These are phyloP conservation scores for Zoanthus sansibaricus DNA, from an alignment of 92 coral and sea anemone genomes.

Conservation along the genomic window DNA sequence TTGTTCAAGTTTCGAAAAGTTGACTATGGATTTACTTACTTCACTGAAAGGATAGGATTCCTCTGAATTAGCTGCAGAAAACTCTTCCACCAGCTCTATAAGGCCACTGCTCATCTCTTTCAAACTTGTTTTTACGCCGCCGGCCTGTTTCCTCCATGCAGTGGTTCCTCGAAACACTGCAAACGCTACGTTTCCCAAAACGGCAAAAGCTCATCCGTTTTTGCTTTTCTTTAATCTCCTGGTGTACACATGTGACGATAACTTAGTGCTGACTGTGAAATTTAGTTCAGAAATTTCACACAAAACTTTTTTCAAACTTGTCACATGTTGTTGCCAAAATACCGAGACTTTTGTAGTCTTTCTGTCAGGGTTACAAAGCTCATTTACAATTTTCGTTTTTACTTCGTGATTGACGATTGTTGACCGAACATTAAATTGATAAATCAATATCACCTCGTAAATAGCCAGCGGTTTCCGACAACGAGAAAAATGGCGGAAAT, in stretches of 20 bases:
- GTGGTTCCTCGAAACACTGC: background rate
- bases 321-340: conserved; percentile 50
- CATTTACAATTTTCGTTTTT: conserved; percentile 32
- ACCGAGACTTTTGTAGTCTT: conserved; percentile 39
- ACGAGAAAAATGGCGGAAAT: conserved; percentile 47
- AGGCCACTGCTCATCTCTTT: conserved; percentile 54
- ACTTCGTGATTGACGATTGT: conserved; percentile 34
- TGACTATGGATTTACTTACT: conserved; percentile 13
- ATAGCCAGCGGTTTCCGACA: conserved; percentile 24
- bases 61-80: conserved; percentile 48
- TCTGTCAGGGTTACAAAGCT: conserved; percentile 65
- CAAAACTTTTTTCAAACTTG: conserved; percentile 50
- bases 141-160: conserved; percentile 33
- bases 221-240: background rate
- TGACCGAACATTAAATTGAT: background rate
- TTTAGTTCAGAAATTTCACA: background rate
- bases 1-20: background rate
- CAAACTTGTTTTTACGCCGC: conserved; percentile 1
- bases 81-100: conserved; percentile 50
- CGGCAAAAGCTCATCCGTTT: conserved; percentile 3
- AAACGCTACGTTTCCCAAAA: background rate
- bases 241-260: background rate
- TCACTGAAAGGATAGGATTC: conserved; percentile 14
- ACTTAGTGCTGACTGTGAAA: background rate
- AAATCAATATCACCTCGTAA: conserved; percentile 9